These are phyloP conservation scores for Amitus sp. DNA, from an alignment of 2,888 invertebrate genomes.

Conservation along the genomic window DNA sequence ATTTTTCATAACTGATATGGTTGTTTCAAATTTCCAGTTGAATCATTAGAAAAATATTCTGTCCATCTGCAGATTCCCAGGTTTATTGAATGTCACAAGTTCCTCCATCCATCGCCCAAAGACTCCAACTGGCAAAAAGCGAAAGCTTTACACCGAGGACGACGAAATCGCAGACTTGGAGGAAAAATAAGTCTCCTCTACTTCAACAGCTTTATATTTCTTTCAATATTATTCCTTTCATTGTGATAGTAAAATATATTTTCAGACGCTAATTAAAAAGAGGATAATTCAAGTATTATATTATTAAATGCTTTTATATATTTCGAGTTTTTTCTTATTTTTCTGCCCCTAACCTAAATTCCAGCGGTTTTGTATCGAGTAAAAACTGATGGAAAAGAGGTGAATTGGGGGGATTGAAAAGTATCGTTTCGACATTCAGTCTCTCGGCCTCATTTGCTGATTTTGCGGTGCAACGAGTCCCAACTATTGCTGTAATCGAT, in stretches of 20 bases:
- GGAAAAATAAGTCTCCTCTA: background rate
- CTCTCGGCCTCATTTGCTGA: slow-evolving; percentile 67
- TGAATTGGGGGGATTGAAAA: slow-evolving; percentile 14
- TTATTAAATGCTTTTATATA: background rate
- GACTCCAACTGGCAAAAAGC: background rate
- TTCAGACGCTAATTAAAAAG: background rate
- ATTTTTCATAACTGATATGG: too few relatives aligned
- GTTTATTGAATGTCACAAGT: background rate
- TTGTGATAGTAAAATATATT: background rate
- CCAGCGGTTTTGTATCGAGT: too few relatives aligned
- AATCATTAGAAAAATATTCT: background rate
- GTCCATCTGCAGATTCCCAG: background rate
- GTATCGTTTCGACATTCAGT: too few relatives aligned
- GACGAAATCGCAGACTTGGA: slow-evolving; percentile 1
- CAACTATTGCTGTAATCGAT: slow-evolving; percentile 87
- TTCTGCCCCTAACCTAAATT: too few relatives aligned
- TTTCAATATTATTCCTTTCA: too few relatives aligned
- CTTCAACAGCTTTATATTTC: too few relatives aligned
- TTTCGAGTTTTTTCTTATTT: too few relatives aligned
- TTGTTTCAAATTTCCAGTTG: background rate
- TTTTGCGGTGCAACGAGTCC: slow-evolving; percentile 82
- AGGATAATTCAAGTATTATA: background rate
- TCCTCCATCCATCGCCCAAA: background rate
- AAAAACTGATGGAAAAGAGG: background rate
- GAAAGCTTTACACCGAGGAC: background rate